These are phyloP conservation scores for Manacus vitellinus DNA, from an alignment of 2,113 vertebrate species.

Conservation along the genomic window DNA sequence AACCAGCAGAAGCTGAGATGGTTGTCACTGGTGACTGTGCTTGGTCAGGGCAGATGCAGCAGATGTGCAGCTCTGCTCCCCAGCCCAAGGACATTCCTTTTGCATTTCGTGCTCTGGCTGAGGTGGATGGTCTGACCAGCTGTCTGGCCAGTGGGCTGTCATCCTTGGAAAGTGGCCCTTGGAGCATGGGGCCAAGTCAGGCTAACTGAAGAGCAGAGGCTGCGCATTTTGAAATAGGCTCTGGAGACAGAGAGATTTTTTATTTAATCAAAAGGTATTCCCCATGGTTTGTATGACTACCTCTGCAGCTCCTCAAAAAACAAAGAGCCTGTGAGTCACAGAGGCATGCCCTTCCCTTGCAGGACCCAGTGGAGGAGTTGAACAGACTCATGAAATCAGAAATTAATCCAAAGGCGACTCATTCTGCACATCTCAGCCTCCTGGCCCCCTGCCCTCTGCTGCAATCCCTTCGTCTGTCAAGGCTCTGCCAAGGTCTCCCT, in stretches of 20 bases:
- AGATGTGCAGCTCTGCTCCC: not conserved
- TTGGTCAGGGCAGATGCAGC: not conserved
- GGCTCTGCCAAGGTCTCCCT: not conserved
- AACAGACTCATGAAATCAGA: not conserved
- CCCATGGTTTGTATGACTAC: not conserved
- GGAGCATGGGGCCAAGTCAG: not conserved
- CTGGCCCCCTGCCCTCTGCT: not conserved
- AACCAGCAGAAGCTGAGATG: not conserved
- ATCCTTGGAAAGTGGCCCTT: not conserved
- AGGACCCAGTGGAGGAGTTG: not conserved
- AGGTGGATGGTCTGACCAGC: not conserved
- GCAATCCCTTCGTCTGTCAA: not conserved
- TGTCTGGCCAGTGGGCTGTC: constrained; percentile 14
- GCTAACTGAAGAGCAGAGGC: not conserved
- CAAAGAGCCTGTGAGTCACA: not conserved
- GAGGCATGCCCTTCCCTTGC: not conserved
- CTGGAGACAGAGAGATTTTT: not conserved
- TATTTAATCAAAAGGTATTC: not conserved
- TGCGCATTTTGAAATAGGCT: not conserved
- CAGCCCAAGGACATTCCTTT: constrained; percentile 48
- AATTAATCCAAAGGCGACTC: not conserved
- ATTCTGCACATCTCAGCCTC: not conserved
- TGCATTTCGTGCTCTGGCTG: not conserved
- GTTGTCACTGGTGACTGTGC: not conserved
- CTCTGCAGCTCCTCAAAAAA: not conserved